phyloP scores from a whole-genome alignment of 53 echinoderm and acorn worm species.

The Actinopyga echinites region DNA sequence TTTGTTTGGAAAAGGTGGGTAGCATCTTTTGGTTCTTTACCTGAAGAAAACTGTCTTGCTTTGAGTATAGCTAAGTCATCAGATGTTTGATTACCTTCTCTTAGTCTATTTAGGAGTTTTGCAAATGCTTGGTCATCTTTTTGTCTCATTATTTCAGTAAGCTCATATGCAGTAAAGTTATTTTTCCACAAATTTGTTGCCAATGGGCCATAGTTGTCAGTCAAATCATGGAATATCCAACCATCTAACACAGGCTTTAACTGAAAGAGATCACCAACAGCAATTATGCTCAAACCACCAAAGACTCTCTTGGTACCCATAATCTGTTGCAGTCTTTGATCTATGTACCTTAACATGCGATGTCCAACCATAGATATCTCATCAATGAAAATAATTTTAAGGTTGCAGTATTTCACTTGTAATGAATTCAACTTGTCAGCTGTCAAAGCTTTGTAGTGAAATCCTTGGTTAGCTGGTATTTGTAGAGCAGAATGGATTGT shows the following conservation, averaged over 20 bases:
- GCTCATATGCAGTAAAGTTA: conserved; percentile 53
- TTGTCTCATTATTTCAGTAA: no score
- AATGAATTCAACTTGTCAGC: conserved; percentile 33
- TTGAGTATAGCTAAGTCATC: conserved; percentile 28
- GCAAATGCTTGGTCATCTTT: conserved; percentile 61
- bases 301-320: no score
- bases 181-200: conserved; percentile 57
- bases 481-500: no score
- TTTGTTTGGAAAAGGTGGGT: no score
- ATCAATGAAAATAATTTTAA: conserved; percentile 44
- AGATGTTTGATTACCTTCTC: conserved; percentile 59
- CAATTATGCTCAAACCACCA: conserved; percentile 60
- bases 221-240: no score
- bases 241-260: conserved; percentile 60
- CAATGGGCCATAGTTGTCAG: conserved; percentile 32
- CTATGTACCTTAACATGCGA: conserved; percentile 50
- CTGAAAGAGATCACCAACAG: no score
- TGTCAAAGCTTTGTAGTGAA: no score
- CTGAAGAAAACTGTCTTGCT: background rate
- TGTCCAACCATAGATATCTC: no score
- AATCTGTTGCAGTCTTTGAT: no score
- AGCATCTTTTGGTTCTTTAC: background rate
- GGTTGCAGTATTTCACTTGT: conserved; percentile 1
- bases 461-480: no score
- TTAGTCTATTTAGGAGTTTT: conserved; percentile 48